Evolutionary conservation across 2,888 invertebrate genomes (phyloP).

Genomic region (Drosophila anomelani): DNA sequence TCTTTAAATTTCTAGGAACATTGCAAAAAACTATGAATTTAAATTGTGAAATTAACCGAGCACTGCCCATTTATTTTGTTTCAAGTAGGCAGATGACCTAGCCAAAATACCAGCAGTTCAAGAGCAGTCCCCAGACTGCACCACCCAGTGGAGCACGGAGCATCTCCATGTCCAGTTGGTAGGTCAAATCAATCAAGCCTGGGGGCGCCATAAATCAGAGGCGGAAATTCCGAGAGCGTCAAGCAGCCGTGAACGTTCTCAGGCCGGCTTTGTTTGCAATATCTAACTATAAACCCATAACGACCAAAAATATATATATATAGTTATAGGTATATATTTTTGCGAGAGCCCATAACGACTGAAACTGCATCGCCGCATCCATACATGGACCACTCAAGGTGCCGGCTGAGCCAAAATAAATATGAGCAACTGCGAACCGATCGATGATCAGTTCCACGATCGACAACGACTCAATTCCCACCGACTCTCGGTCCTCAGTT

Average conservation of each 20-base stretch:
- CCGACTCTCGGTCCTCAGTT: slow-evolving; percentile 43
- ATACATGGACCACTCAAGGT: slow-evolving; percentile 74
- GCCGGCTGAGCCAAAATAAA: slow-evolving; percentile 61
- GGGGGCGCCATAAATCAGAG: slow-evolving; percentile 61
- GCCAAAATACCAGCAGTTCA: slow-evolving; percentile 73
- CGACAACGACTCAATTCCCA: slow-evolving; percentile 64
- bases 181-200: slow-evolving; percentile 69
- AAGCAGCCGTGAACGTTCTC: slow-evolving; percentile 58
- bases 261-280: slow-evolving; percentile 38
- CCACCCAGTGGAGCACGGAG: slow-evolving; percentile 24
- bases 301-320: slow-evolving; percentile 66
- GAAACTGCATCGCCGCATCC: slow-evolving; percentile 40
- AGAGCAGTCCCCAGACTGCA: slow-evolving; percentile 60
- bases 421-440: slow-evolving; percentile 44
- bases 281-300: slow-evolving; percentile 55
- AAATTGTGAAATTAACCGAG: background rate
- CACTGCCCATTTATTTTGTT: background rate
- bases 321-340: slow-evolving; percentile 49
- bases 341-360: slow-evolving; percentile 40
- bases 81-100: slow-evolving; percentile 46
- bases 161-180: slow-evolving; percentile 29
- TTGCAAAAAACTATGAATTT: background rate
- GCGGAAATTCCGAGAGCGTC: slow-evolving; percentile 64
- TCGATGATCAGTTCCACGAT: slow-evolving; percentile 21
- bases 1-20: background rate